A percentile compares a stretch with the other conserved stretches of the same genome.
Conservation (phyloP, 2,888 invertebrate genomes). For the Dryobotodes eremita region DNA sequence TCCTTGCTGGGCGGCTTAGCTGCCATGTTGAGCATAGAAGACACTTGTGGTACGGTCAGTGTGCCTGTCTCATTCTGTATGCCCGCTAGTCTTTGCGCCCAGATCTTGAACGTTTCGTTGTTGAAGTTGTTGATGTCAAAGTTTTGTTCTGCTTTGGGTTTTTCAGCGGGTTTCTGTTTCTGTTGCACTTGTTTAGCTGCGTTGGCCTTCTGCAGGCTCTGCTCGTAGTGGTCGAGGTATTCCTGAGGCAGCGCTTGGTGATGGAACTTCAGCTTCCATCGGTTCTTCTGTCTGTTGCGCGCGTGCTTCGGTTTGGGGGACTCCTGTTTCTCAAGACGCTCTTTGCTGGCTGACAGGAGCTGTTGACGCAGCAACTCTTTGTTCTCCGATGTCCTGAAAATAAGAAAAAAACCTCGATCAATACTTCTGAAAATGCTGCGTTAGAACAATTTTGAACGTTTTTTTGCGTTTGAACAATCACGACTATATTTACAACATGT, state of each 20-base stretch:
- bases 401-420: conserved; percentile 3
- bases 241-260: conserved; percentile 95
- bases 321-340: conserved; percentile 81
- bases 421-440: background rate
- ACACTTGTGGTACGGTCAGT: conserved; percentile 76
- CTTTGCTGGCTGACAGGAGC: conserved; percentile 85
- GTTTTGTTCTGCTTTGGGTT: conserved; percentile 83
- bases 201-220: conserved; percentile 91
- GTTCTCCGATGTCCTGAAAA: conserved; percentile 85
- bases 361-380: conserved; percentile 87
- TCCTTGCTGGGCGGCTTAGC: conserved; percentile 78
- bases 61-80: conserved; percentile 91
- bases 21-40: conserved; percentile 75
- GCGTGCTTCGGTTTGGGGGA: conserved; percentile 81
- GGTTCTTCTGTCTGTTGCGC: conserved; percentile 91
- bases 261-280: conserved; percentile 95
- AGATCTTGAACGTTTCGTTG: conserved; percentile 93
- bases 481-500: conserved; percentile 33
- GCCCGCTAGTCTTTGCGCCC: conserved; percentile 94
- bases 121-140: conserved; percentile 85
- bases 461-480: background rate
- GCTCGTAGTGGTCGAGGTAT: conserved; percentile 95
- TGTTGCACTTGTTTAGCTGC: conserved; percentile 81
- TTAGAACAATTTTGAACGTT: too few relatives aligned
- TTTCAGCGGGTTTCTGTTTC: conserved; percentile 79